phyloP scores from a whole-genome alignment of 2,888 invertebrate genomes.

The Lasioglossum marginatum region DNA sequence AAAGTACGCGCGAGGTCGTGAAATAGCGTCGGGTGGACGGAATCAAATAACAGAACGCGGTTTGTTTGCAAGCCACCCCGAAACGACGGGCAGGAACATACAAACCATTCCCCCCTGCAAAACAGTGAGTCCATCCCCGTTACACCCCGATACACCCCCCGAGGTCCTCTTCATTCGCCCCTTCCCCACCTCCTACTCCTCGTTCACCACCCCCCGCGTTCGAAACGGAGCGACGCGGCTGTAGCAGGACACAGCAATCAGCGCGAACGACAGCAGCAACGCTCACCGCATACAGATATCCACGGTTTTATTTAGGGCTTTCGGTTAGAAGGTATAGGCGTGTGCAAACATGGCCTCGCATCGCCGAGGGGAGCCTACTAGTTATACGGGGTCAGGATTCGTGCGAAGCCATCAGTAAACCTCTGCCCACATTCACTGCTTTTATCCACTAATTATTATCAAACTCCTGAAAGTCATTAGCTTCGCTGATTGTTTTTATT shows the following conservation, averaged over 20 bases:
- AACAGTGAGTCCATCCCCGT: constrained; percentile 56
- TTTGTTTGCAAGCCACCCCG: constrained; percentile 80
- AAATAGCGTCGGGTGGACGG: constrained; percentile 69
- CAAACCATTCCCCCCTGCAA: constrained; percentile 65
- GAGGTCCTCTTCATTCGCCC: neutral
- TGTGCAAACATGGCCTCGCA: constrained; percentile 42
- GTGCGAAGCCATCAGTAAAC: constrained; percentile 11
- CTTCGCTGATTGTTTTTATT: neutral
- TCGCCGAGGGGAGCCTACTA: constrained; percentile 15
- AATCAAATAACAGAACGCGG: constrained; percentile 81
- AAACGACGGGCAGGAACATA: constrained; percentile 70
- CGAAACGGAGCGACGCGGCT: constrained; percentile 63
- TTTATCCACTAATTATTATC: constrained; percentile 13
- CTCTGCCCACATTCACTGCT: neutral
- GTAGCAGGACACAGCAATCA: constrained; percentile 76
- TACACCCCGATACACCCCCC: constrained; percentile 19
- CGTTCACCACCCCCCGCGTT: constrained; percentile 32
- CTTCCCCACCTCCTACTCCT: neutral
- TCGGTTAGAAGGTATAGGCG: constrained; percentile 69
- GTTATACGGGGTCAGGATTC: constrained; percentile 22
- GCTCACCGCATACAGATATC: constrained; percentile 74
- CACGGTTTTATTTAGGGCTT: constrained; percentile 74
- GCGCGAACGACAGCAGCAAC: constrained; percentile 70
- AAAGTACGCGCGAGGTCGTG: constrained; percentile 63
- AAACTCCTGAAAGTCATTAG: neutral